Conservation (phyloP, 2,888 invertebrate genomes). For the Perdita meconis region DNA sequence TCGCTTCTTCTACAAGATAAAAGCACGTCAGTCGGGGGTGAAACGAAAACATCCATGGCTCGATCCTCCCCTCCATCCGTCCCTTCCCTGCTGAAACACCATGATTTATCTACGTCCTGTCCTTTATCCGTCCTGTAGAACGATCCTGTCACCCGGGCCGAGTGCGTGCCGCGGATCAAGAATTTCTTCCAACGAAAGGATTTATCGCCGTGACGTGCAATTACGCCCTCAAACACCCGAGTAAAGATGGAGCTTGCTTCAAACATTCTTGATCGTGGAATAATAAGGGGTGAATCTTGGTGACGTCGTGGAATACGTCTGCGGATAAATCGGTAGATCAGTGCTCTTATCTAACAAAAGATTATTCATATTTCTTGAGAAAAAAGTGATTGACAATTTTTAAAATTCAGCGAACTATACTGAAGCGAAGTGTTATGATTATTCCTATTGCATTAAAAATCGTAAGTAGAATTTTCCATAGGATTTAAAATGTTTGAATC, state of each 20-base stretch:
- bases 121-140: conserved; percentile 65
- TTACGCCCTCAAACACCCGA: conserved; percentile 56
- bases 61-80: conserved; percentile 16
- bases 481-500: too few relatives aligned
- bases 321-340: too few relatives aligned
- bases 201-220: conserved; percentile 68
- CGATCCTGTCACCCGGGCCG: conserved; percentile 63
- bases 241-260: conserved; percentile 1
- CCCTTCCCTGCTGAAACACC: conserved; percentile 50
- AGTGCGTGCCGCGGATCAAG: conserved; percentile 68
- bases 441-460: too few relatives aligned
- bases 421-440: too few relatives aligned
- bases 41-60: conserved; percentile 46
- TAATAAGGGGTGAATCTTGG: neutral
- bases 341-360: too few relatives aligned
- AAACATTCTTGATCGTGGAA: neutral
- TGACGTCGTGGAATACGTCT: too few relatives aligned
- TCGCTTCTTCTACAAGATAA: conserved; percentile 36
- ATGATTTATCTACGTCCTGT: conserved; percentile 70
- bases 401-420: too few relatives aligned
- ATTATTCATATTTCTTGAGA: too few relatives aligned
- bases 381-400: too few relatives aligned
- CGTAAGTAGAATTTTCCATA: too few relatives aligned
- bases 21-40: conserved; percentile 20
- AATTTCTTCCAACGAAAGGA: conserved; percentile 64